phyloP scores from a whole-genome alignment of 1,140 invertebrate species.

The Metaphire vulgaris region DNA sequence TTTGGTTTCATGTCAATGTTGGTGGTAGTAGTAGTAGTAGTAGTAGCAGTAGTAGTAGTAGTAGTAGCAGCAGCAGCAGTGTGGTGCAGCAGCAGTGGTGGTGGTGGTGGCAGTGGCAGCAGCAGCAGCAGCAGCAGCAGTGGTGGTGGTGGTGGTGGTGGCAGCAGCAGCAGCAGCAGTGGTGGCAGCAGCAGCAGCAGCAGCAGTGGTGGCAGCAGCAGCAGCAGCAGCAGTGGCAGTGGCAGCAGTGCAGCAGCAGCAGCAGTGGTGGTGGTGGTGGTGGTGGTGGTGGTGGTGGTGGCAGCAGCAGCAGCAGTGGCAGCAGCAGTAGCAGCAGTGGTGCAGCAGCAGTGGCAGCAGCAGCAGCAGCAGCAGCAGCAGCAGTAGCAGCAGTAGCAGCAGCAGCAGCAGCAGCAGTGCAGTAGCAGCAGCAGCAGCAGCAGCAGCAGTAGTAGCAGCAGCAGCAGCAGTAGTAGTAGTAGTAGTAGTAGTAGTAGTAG shows the following conservation, averaged over 20 bases:
- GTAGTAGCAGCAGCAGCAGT: slow-evolving; percentile 20
- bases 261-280: slow-evolving; percentile 21
- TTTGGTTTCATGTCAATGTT: too few species aligned
- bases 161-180: slow-evolving; percentile 24
- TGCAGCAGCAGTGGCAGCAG: slow-evolving; percentile 23
- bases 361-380: slow-evolving; percentile 23
- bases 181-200: slow-evolving; percentile 18
- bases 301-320: slow-evolving; percentile 22
- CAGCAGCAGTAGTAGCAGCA: slow-evolving; percentile 24
- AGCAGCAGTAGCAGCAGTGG: too few species aligned
- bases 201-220: slow-evolving; percentile 20
- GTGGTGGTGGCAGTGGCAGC: slow-evolving; percentile 18
- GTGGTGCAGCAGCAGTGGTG: slow-evolving; percentile 18
- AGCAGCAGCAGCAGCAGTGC: too few species aligned
- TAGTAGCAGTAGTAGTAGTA: slow-evolving; percentile 11
- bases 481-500: slow-evolving; percentile 26
- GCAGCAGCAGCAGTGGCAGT: slow-evolving; percentile 21
- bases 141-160: slow-evolving; percentile 23
- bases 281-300: slow-evolving; percentile 19
- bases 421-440: slow-evolving; percentile 21
- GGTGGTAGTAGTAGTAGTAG: slow-evolving; percentile 18
- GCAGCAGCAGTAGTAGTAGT: slow-evolving; percentile 25
- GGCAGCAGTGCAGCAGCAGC: too few species aligned
- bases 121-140: slow-evolving; percentile 24
- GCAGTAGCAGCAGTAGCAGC: slow-evolving; percentile 25